Evolutionary conservation across 1,140 invertebrate species (phyloP).

Genomic region (Drosophila eugracilis): DNA sequence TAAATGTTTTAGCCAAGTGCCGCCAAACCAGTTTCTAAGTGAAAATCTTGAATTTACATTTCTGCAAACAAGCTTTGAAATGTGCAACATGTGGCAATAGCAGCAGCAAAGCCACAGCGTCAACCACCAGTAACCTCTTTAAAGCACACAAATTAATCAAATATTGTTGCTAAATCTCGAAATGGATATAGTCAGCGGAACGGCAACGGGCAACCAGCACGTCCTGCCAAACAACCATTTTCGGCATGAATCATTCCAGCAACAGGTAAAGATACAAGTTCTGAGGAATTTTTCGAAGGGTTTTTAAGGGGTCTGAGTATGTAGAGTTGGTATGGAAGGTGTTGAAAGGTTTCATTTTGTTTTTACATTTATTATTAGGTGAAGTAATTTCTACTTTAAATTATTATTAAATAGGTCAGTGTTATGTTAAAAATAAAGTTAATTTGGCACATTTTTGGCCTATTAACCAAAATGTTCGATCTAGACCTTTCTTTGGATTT

Average conservation of each 20-base stretch:
- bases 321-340: neutral
- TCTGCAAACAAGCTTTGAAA: conserved; percentile 49
- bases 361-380: no score
- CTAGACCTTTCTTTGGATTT: no score
- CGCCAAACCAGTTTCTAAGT: conserved; percentile 47
- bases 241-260: conserved; percentile 80
- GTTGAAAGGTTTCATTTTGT: no score
- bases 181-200: conserved; percentile 79
- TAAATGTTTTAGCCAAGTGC: conserved; percentile 43
- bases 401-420: no score
- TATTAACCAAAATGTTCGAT: no score
- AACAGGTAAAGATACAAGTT: conserved; percentile 74
- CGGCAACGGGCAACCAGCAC: conserved; percentile 75
- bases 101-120: conserved; percentile 4
- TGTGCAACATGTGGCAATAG: conserved; percentile 58
- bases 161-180: conserved; percentile 27
- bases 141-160: conserved; percentile 18
- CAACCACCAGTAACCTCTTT: conserved; percentile 40
- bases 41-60: conserved; percentile 63
- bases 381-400: no score
- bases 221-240: conserved; percentile 83
- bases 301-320: no score
- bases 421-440: no score
- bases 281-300: conserved; percentile 1
- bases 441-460: no score